Base-by-base conservation (phyloP, 1,140 invertebrate genomes). In the Pseudomyrmex concolor region DNA sequence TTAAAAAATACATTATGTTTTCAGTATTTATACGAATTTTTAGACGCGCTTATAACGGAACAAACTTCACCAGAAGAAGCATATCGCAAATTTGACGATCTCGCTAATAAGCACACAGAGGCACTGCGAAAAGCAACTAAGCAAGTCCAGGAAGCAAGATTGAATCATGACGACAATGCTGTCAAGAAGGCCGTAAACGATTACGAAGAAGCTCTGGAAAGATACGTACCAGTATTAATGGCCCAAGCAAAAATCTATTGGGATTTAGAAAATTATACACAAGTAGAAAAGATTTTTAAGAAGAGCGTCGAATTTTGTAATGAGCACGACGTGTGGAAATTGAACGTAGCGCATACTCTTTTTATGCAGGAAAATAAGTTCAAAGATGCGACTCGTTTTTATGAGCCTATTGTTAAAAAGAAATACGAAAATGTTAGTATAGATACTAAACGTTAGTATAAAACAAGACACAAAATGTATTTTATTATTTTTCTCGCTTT, bases 301-400 rank as follows among this genome's bases (percentile, higher is more conserved):
- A 99, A 99, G 93, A 99, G 98, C 64, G 98, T 98, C 0, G 99
- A 99, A 92, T 99, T 99, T 94, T 99, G 99, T 91, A 99, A 98
- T 89, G 98, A 99, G 91, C 98, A 99, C 90, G 98, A 99, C 90
- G 96, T 97, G 1, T 99, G 99, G 99, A 97, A 98, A 86, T 94
- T 99, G 7, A 99, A 99, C 92, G 98, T 99, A 0, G 99, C 99
- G 0, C 99, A 99, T 92, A 99, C 99, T 2, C 94, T 99, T 5
- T 99, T 99, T 92, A 99, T 99, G 99, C 99, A 99, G 93, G 99
- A 99, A 93, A 99, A 98, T 91, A 99, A 99, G 93, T 99, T 99
- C 92, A 99, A 99, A 92, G 99, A 99, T 94, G 98, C 99, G 0
- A 97, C 98, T 2, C 98, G 98, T 59, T 99, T 99, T 94, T 99